These are phyloP conservation scores for Panulirus ornatus DNA, from an alignment of 1,140 invertebrate species.

Conservation along the genomic window DNA sequence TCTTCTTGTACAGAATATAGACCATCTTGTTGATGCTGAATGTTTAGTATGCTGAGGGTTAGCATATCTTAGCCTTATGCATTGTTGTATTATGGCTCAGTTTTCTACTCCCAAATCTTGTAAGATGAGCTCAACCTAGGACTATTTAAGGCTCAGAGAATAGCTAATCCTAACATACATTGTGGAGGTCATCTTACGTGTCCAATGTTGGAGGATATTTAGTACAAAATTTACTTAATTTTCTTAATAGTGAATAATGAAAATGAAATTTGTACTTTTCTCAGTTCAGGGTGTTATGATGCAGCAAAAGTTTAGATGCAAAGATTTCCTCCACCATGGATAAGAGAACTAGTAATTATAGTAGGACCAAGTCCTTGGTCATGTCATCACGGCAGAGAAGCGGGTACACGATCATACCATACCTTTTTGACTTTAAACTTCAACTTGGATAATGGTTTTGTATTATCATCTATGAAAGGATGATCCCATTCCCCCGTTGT, in stretches of 20 bases:
- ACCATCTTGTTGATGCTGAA: constrained; percentile 61
- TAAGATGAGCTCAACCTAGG: constrained; percentile 30
- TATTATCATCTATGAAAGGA: constrained; percentile 33
- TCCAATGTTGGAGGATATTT: background rate
- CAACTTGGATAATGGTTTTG: constrained; percentile 46
- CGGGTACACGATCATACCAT: constrained; percentile 53
- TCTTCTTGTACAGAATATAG: constrained; percentile 71
- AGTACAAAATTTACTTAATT: background rate
- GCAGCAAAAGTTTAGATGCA: background rate
- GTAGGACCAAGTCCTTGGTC: constrained; percentile 25
- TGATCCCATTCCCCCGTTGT: constrained; percentile 36
- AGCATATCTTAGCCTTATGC: constrained; percentile 41
- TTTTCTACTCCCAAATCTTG: constrained; percentile 47
- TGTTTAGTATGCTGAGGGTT: constrained; percentile 61
- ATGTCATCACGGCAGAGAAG: constrained; percentile 33
- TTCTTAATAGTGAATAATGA: background rate
- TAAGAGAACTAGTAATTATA: constrained; percentile 22
- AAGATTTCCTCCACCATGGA: constrained; percentile 46
- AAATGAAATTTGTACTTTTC: background rate
- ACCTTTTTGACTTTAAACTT: constrained; percentile 48
- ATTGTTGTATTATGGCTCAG: constrained; percentile 58
- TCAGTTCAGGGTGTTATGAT: background rate
- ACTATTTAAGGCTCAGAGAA: background rate
- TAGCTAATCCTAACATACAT: background rate
- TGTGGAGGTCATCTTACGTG: background rate